Base-by-base conservation (phyloP, 2,888 invertebrate species). In the Gibbula magus region DNA sequence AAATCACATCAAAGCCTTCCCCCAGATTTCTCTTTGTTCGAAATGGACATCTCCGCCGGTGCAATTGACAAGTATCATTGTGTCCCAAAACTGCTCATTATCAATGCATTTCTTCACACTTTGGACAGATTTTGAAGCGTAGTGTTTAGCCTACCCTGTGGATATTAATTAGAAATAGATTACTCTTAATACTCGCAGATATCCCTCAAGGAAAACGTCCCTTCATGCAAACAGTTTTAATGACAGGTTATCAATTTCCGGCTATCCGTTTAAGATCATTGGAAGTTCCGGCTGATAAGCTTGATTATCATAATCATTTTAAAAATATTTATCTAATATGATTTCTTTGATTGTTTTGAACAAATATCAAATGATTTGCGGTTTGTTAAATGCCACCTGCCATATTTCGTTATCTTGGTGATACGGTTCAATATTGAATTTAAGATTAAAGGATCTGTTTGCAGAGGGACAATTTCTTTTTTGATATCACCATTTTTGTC, bases 1-100 rank as follows among this genome's bases (percentile, higher is more conserved):
- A 70, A 70, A 70, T 70, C 70, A 35, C 70, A 70, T 70, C 70
- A 70, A 70, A 70, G 70, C 70, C 35, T 70, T 70, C 70, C 20
- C 20, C 35, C 32, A 39, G 70, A 70, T 35, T 32, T 39, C 10
- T n/a, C 70, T 35, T 70, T 70, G 70, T 70, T 35, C 10, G 35
- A 20, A 35, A 70, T 70, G 29, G 70, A 70, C 70, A 70, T 20
- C 35, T 70, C 7, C 7, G 32, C 20, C 3, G 18, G 16, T 70
- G 70, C 70, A 32, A 70, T 20, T 70, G 70, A 70, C 70, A 70
- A 20, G 10, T 2, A 20, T 35, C 61, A 39, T 70, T 35, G 32
- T 70, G 70, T 70, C 16, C 35, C 35, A 20, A 70, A 35, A 70
- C 70, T 35, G 35, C 70, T 35, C 61, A 61, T 61, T 61, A 61